Percentiles rank a stretch among this genome's conserved stretches.
Conservation (phyloP, 2,888 invertebrate species). For the Protophormia terraenovae region DNA sequence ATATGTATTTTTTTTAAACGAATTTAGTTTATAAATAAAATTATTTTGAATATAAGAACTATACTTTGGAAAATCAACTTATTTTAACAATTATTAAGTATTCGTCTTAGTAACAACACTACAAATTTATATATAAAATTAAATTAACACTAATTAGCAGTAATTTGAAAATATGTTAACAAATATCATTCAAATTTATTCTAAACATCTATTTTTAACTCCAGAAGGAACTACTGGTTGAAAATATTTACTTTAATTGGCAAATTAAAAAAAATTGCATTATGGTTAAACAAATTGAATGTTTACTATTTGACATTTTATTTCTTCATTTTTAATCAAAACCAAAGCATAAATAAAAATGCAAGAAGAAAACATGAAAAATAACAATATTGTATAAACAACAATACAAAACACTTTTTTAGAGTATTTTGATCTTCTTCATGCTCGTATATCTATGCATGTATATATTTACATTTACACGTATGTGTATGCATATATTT, state of each 20-base stretch:
- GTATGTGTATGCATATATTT: not conserved
- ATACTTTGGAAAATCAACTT: too few species aligned
- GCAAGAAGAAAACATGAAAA: not conserved
- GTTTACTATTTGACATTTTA: not conserved
- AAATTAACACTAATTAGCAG: not conserved
- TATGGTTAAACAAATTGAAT: not conserved
- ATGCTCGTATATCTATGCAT: not conserved
- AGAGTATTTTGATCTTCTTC: not conserved
- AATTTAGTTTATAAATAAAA: too few species aligned
- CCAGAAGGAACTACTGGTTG: too few species aligned
- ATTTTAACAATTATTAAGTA: too few species aligned
- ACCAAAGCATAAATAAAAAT: not conserved
- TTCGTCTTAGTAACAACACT: not conserved
- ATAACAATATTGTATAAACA: slow-evolving; percentile 23
- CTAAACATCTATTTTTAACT: too few species aligned
- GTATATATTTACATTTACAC: not conserved
- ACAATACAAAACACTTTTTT: slow-evolving; percentile 28
- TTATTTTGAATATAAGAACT: too few species aligned
- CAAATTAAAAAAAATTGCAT: not conserved
- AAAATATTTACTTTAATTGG: too few species aligned
- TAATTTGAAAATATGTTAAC: not conserved
- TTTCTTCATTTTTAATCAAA: not conserved
- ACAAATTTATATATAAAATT: not conserved
- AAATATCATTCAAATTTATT: too few species aligned
- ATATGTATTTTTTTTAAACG: too few species aligned